These are phyloP conservation scores for Ladona fulva DNA, from an alignment of 1,140 invertebrate genomes.

Conservation along the genomic window DNA sequence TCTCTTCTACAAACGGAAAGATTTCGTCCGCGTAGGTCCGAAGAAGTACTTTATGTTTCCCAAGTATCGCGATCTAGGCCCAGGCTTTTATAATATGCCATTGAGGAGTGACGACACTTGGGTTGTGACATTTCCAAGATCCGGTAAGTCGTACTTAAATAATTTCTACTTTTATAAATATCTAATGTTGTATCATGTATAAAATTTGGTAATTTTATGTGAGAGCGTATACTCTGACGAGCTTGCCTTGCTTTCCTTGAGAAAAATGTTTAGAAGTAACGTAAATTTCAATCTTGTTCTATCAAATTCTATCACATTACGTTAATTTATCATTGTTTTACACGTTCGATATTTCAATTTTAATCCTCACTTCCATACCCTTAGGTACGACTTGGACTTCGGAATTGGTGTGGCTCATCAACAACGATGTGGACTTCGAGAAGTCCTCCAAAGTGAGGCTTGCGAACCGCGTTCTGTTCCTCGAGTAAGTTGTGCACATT, in stretches of 20 bases:
- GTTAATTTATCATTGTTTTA: too few relatives aligned
- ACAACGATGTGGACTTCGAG: constrained; percentile 34
- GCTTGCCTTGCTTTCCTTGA: too few relatives aligned
- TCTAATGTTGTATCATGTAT: constrained; percentile 44
- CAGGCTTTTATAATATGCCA: constrained; percentile 30
- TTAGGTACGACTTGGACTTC: constrained; percentile 38
- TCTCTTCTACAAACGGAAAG: background rate
- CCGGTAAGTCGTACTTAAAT: constrained; percentile 27
- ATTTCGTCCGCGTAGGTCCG: constrained; percentile 39
- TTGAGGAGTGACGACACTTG: constrained; percentile 37
- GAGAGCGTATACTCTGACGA: too few relatives aligned
- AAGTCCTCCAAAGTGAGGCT: constrained; percentile 33
- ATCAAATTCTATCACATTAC: too few relatives aligned
- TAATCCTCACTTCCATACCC: too few relatives aligned
- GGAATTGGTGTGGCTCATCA: constrained; percentile 35
- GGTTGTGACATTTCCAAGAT: constrained; percentile 41
- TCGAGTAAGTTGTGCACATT: constrained; percentile 38
- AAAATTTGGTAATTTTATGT: background rate
- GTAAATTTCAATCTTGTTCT: too few relatives aligned
- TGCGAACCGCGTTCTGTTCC: constrained; percentile 39
- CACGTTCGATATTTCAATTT: too few relatives aligned
- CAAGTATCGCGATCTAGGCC: background rate
- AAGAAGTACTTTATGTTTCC: constrained; percentile 9
- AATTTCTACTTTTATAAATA: constrained; percentile 32
- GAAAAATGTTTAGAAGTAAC: too few relatives aligned